These are phyloP conservation scores for Periophthalmus modestus DNA, from an alignment of 2,113 vertebrate genomes.

Conservation along the genomic window DNA sequence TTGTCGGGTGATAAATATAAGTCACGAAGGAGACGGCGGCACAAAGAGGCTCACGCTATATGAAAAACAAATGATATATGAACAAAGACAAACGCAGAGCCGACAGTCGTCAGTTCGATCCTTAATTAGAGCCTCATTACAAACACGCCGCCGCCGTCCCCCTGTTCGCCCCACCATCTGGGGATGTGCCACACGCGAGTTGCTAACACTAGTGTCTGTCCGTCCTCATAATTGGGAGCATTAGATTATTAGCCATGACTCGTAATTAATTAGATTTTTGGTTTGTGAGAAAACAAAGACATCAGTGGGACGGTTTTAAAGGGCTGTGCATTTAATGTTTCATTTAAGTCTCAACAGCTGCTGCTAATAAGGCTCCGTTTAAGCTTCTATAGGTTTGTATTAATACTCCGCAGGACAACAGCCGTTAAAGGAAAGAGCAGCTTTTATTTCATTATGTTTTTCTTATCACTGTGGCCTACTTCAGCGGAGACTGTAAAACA, in stretches of 20 bases:
- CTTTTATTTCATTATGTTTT: background rate
- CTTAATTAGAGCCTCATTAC: slow-evolving; percentile 25
- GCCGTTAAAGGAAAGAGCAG: slow-evolving; percentile 19
- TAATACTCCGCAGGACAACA: slow-evolving; percentile 14
- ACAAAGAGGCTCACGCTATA: background rate
- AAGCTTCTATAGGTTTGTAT: slow-evolving; percentile 27
- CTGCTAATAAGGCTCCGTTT: slow-evolving; percentile 19
- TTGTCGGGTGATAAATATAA: slow-evolving; percentile 1
- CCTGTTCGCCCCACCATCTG: slow-evolving; percentile 15
- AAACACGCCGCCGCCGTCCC: slow-evolving; percentile 18
- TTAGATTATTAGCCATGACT: slow-evolving; percentile 27
- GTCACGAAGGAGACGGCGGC: background rate
- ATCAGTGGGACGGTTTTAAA: background rate
- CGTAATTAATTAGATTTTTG: slow-evolving; percentile 8
- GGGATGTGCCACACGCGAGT: slow-evolving; percentile 27
- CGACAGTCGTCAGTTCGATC: slow-evolving; percentile 10
- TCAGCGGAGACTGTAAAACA: background rate
- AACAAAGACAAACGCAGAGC: background rate
- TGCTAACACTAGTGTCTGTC: slow-evolving; percentile 31
- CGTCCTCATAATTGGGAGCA: slow-evolving; percentile 38
- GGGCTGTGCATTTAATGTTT: slow-evolving; percentile 3
- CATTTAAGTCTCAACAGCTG: slow-evolving; percentile 23
- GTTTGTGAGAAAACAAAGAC: slow-evolving; percentile 24
- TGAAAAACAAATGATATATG: background rate
- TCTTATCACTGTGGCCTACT: background rate